Evolutionary conservation across 2,888 invertebrate genomes (phyloP).

Genomic region (Cheilosia scutellata): DNA sequence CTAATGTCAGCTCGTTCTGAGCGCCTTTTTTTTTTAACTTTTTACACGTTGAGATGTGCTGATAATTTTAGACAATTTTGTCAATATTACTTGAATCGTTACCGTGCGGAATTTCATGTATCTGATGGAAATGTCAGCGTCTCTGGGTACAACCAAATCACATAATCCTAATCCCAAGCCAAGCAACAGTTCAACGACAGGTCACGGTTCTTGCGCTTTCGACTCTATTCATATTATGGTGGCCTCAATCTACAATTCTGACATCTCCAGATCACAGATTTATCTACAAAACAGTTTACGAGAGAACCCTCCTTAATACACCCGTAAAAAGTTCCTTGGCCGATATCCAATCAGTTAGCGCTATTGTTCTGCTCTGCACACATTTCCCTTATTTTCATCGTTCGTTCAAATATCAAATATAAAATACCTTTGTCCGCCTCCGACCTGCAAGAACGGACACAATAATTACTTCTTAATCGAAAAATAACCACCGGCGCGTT

Average conservation of each 20-base stretch:
- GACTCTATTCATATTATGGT: not conserved
- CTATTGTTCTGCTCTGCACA: slow-evolving; percentile 65
- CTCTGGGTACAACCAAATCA: not conserved
- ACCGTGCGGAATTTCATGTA: no score
- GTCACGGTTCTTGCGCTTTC: slow-evolving; percentile 42
- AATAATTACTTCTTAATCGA: slow-evolving; percentile 76
- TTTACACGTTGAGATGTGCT: no score
- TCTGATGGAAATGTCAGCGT: not conserved
- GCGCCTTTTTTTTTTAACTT: no score
- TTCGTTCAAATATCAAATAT: slow-evolving; percentile 37
- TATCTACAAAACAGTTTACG: slow-evolving; percentile 43
- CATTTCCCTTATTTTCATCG: slow-evolving; percentile 27
- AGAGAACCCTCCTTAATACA: slow-evolving; percentile 12
- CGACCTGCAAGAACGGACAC: slow-evolving; percentile 61
- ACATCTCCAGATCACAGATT: slow-evolving; percentile 55
- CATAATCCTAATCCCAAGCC: not conserved
- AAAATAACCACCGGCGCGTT: slow-evolving; percentile 63
- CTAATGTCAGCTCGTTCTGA: no score
- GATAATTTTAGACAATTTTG: no score
- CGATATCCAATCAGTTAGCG: slow-evolving; percentile 71
- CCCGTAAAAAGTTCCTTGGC: slow-evolving; percentile 53
- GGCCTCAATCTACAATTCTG: slow-evolving; percentile 63
- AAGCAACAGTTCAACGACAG: slow-evolving; percentile 42
- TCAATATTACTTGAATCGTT: no score
- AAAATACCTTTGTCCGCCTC: slow-evolving; percentile 43